Base-by-base conservation (phyloP, 2,888 invertebrate species). In the Plagiodera versicolora region DNA sequence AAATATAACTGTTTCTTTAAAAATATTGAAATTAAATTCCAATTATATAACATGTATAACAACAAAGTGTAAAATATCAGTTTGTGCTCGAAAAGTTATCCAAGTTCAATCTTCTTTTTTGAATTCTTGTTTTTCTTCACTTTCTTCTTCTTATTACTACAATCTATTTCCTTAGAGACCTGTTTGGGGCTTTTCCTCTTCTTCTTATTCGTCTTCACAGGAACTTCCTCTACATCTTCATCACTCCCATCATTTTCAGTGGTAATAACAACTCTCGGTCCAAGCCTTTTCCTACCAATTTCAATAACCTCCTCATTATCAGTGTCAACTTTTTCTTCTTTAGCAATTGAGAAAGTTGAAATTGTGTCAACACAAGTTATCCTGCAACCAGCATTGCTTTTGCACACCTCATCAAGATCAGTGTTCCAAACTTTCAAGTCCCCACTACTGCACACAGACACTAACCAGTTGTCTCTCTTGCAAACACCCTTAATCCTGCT, bases 371-470 rank as follows among this genome's bases (percentile, higher is more conserved):
- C 77, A 74, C 91, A 91, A 14, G 91, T 91, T 11, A 92, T 86
- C 72, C 93, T 84, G 74, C 90, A 90, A 3, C 86, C 86, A 50
- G 87, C 85, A 75, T 85, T 86, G n/a, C 83, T 80, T 58, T 82
- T 82, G 39, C 86, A 83, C 65, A 89, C 77, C 76, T 87, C 83
- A 71, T 79, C 72, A 72, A 87, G 71, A 69, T 77, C 57, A 69
- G 72, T 68, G 63, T 77, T 82, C 91, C 91, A 94, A 0, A 92
- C 79, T 80, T 90, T 91, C 49, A 94, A 81, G 74, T 89, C 87
- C 0, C 95, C 95, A 62, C 87, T 85, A 80, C 94, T 94, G 5
- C 91, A 90, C 16, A 88, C 89, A 30, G 91, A 87, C 53, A 88
- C 86, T 19, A 92, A 74, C 69, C 82, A 83, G 53, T 84, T 78